phyloP scores from a whole-genome alignment of 1,140 invertebrate genomes.

The Euborellia annulipes region DNA sequence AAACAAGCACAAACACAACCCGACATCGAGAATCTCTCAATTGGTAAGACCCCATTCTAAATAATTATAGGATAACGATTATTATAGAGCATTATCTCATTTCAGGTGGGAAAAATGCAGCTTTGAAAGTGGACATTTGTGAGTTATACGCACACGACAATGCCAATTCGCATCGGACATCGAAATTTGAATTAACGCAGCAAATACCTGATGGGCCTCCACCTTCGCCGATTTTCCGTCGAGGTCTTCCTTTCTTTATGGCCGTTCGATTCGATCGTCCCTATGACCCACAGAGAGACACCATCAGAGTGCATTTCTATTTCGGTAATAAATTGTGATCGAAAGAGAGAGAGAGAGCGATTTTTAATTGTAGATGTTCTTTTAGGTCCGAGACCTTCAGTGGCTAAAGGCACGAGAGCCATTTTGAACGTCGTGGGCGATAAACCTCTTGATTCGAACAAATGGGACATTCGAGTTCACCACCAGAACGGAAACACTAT shows the following conservation, averaged over 20 bases:
- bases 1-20: too few relatives aligned
- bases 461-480: slow-evolving; percentile 35
- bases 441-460: slow-evolving; percentile 25
- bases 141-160: slow-evolving; percentile 48
- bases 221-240: slow-evolving; percentile 35
- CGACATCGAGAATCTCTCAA: too few relatives aligned
- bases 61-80: too few relatives aligned
- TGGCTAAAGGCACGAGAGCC: slow-evolving; percentile 41
- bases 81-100: too few relatives aligned
- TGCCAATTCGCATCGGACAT: slow-evolving; percentile 43
- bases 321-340: too few relatives aligned
- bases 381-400: slow-evolving; percentile 37
- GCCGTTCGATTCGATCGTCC: slow-evolving; percentile 37
- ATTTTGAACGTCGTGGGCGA: slow-evolving; percentile 31
- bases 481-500: slow-evolving; percentile 32
- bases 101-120: too few relatives aligned
- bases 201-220: slow-evolving; percentile 23
- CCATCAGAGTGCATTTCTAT: slow-evolving; percentile 38
- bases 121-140: slow-evolving; percentile 38
- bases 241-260: slow-evolving; percentile 46
- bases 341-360: too few relatives aligned
- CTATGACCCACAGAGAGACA: slow-evolving; percentile 35
- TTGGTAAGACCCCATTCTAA: too few relatives aligned
- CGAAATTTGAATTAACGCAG: slow-evolving; percentile 35
- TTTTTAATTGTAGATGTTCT: too few relatives aligned